Percentiles rank a stretch among this genome's conserved stretches.
Conservation (phyloP, 2,888 invertebrate species). For the Spodoptera exigua region DNA sequence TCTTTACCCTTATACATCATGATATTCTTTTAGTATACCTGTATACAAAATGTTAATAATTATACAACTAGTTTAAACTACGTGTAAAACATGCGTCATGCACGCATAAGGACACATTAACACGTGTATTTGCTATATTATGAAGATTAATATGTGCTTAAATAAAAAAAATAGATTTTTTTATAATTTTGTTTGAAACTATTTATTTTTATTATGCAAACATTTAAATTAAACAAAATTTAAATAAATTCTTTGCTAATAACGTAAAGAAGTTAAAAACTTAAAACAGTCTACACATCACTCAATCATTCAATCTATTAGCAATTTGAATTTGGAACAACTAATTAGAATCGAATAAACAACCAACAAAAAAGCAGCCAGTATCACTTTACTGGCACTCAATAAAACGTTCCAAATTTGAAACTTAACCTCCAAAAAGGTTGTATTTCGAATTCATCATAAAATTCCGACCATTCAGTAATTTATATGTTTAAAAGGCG, state of each 20-base stretch:
- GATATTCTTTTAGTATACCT: neutral
- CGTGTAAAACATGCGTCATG: conserved; percentile 6
- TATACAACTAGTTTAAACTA: conserved; percentile 14
- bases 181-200: too few relatives aligned
- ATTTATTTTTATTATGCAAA: too few relatives aligned
- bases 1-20: neutral
- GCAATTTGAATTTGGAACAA: neutral
- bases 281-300: too few relatives aligned
- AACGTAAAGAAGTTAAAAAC: too few relatives aligned
- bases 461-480: conserved; percentile 42
- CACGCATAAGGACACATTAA: conserved; percentile 5
- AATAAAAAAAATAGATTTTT: neutral
- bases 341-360: conserved; percentile 6
- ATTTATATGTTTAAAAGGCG: conserved; percentile 33
- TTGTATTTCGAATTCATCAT: conserved; percentile 22
- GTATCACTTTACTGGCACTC: conserved; percentile 2
- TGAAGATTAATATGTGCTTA: too few relatives aligned
- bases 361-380: neutral
- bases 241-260: too few relatives aligned
- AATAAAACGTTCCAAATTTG: conserved; percentile 36
- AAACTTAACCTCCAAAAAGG: conserved; percentile 21
- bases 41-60: neutral
- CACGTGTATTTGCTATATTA: conserved; percentile 3
- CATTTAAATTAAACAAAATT: too few relatives aligned
- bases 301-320: too few relatives aligned